Evolutionary conservation across 1,140 invertebrate species (phyloP).

Genomic region (Anagrus nilaparvatae): DNA sequence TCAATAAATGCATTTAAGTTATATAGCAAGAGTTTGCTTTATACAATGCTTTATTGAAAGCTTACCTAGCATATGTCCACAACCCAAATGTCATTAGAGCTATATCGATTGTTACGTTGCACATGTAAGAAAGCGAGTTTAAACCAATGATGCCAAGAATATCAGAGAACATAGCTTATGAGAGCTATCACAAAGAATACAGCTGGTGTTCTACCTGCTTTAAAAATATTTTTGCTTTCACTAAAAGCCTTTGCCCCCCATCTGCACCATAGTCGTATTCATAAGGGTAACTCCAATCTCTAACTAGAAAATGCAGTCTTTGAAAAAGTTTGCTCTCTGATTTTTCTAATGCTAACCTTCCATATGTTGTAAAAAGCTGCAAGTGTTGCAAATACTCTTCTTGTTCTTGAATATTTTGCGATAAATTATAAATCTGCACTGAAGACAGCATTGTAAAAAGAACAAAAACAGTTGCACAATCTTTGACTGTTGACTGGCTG

Average conservation of each 20-base stretch:
- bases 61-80: slow-evolving; percentile 90
- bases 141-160: slow-evolving; percentile 81
- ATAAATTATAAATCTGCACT: neutral
- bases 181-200: slow-evolving; percentile 87
- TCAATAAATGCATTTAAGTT: no score
- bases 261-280: neutral
- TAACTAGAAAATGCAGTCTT: neutral
- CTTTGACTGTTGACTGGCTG: neutral
- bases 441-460: neutral
- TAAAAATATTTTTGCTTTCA: slow-evolving; percentile 96
- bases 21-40: no score
- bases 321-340: neutral
- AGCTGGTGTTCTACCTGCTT: slow-evolving; percentile 86
- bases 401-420: neutral
- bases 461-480: neutral
- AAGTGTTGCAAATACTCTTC: neutral
- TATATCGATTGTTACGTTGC: slow-evolving; percentile 79
- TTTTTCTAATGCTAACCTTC: neutral
- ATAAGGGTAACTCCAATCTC: neutral
- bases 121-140: slow-evolving; percentile 76
- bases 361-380: neutral
- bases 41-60: no score
- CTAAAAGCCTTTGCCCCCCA: slow-evolving; percentile 63
- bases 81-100: slow-evolving; percentile 70
- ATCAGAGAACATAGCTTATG: slow-evolving; percentile 77